Percentiles rank a stretch among this genome's conserved stretches.
Evolutionary conservation across 1,140 invertebrate species (phyloP).

Genomic region (Alviniconcha marisindica): DNA sequence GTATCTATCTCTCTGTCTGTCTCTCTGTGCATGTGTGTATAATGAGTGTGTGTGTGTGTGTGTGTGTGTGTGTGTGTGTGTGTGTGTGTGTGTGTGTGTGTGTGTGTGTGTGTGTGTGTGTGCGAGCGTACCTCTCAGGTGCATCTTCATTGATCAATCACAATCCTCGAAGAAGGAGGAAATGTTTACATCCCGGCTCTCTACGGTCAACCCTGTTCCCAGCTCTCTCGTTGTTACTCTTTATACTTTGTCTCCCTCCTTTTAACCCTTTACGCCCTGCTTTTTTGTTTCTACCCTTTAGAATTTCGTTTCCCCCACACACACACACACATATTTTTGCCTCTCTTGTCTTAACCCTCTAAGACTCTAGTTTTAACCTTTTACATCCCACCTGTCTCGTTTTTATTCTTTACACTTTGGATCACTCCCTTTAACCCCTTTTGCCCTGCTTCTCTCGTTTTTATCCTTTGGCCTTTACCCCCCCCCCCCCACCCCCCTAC

Average conservation of each 20-base stretch:
- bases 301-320: too few relatives aligned
- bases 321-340: too few relatives aligned
- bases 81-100: slow-evolving; percentile 29
- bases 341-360: neutral
- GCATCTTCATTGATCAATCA: too few relatives aligned
- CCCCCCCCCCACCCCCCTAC: neutral
- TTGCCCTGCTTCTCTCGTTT: neutral
- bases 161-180: too few relatives aligned
- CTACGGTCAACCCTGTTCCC: neutral
- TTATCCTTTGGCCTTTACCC: neutral
- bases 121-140: too few relatives aligned
- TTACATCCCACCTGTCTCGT: neutral
- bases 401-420: neutral
- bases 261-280: too few relatives aligned
- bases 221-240: neutral
- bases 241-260: too few relatives aligned
- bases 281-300: too few relatives aligned
- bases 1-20: neutral
- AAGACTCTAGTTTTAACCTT: neutral
- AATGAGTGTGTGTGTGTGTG: too few relatives aligned
- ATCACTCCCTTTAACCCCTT: neutral
- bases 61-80: slow-evolving; percentile 8
- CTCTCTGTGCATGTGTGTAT: too few relatives aligned
- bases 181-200: neutral
- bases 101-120: slow-evolving; percentile 27